Base-by-base conservation (phyloP, 1,140 invertebrate genomes). In the Antheraea pernyi region DNA sequence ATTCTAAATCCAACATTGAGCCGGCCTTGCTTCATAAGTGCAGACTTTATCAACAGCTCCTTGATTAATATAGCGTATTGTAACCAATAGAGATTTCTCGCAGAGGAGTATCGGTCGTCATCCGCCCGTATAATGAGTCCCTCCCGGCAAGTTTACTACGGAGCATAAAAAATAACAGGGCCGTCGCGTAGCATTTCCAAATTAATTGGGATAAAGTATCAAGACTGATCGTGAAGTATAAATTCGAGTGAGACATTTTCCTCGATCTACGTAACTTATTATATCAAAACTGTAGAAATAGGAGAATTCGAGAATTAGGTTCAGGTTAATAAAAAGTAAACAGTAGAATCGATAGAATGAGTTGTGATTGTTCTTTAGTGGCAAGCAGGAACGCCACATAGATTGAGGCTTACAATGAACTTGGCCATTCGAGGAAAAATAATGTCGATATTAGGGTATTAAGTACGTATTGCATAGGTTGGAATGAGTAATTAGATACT, bases 131-230 rank as follows among this genome's bases (percentile, higher is more conserved):
- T 53, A 53, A 53, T 53, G 46, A 53, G 46, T 16, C 46, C 46
- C 46, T 53, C 46, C 46, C 13, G 46, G 46, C 46, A 53, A 53
- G 46, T 53, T 53, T 53, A 53, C 46, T 53, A 53, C 46, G 16
- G 46, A 9, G 46, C 46, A 53, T 53, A 53, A 53, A 53, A 53
- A 53, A 53, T 53, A 53, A 53, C 46, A 53, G 46, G 22, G 46
- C 46, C 46, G 39, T 53, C 46, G 46, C 16, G 16, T 13, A 53
- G 46, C 46, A 0, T n/a, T 13, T 53, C 46, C 16, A n/a, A 53
- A 53, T 53, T 53, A 53, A 53, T 53, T 53, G 46, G 46, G 46
- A 53, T 53, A 53, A 53, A 53, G 46, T 53, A 53, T 53, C 46
- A 53, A 53, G 46, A 53, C 46, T 53, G 46, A 53, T 53, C 16